Base-by-base conservation (phyloP, 2,797 vertebrate species). In the Phaenicophaeus curvirostris region DNA sequence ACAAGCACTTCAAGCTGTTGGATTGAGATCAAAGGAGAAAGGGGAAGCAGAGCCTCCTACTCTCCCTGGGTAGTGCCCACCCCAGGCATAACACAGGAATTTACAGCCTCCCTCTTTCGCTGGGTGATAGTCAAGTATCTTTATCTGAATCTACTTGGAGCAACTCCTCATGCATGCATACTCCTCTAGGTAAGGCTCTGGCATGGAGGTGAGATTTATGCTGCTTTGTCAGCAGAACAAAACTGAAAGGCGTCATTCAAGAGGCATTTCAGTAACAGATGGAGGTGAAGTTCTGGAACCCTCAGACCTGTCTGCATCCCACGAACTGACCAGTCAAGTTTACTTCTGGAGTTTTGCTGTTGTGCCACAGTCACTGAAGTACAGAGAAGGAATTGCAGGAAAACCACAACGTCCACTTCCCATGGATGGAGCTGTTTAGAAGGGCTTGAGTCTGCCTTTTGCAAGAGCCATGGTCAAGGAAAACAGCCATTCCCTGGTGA, bases 21-120 rank as follows among this genome's bases (percentile, higher is more conserved):
- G 71, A 74, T 57, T 83, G 75, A 89, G 81, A 93, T 91, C 51
- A 92, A 67, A 95, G 73, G 31, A 91, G 55, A 78, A 71, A 15
- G 39, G 16, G n/a, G 33, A 86, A 85, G 53, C 53, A 87, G 78
- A 57, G 42, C 55, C 37, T 93, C 72, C 44, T 82, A 0, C 86
- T 89, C 41, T 92, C 61, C 73, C 21, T 80, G 48, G 23, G 69
- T 76, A 89, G 51, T 66, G 86, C 63, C 80, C 44, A 86, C 67
- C 57, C 41, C 59, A 65, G 48, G 79, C 74, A 24, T 55, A 86
- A 41, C 39, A 21, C 35, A 73, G 51, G 73, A 93, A 79, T 92
- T 92, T 84, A 21, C 51, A 81, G 53, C 74, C 67, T 92, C n/a
- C 37, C 7, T 73, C 27, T 92, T 91, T 12, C 1, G 0, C 46